Base-by-base conservation (phyloP, 2,888 invertebrate genomes). In the Phania funesta region DNA sequence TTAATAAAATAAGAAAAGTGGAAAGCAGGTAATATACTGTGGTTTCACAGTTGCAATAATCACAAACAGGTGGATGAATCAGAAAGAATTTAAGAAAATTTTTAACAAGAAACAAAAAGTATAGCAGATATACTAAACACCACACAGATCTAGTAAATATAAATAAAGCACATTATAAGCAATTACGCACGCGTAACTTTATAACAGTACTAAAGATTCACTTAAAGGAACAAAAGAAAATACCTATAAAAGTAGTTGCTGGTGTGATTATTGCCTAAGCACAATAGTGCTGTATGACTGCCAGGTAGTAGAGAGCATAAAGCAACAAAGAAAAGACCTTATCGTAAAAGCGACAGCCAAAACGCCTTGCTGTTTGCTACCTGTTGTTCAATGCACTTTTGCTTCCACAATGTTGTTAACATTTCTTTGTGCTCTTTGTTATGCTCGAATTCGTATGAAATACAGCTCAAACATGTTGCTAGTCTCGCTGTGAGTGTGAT, bases 121-220 rank as follows among this genome's bases (percentile, higher is more conserved):
- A 54, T 18, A 29, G 9, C 1, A 74, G 13, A 60, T 48, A 13
- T 13, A 11, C 24, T 29, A 50, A 48, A 26, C 84, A 83, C 84
- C 84, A 24, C 32, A 60, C 60, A 68, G 32, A 68, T 68, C 26
- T 46, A 35, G n/a, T 22, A 46, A 52, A 64, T 48, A 3, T 26
- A 29, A 38, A 6, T 46, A 18, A 86, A 88, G 85, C 71, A 75
- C 76, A 83, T 84, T 83, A 84, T 62, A 75, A 60, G 62, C 62
- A 83, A 79, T 67, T 71, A 78, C 54, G 46, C 79, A 84, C 62
- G 74, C 52, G 44, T 58, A 83, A 75, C 56, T 74, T 50, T 38
- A 76, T 60, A 73, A 68, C 50, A 65, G 46, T 58, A 80, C 68
- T 78, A 80, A 79, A 56, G 68, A 65, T 29, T 50, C 3, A 24